Evolutionary conservation across 23 tunicate species (phyloP), one percentile per base, ranked within the genome.

Genomic region (Corella eumyota): DNA sequence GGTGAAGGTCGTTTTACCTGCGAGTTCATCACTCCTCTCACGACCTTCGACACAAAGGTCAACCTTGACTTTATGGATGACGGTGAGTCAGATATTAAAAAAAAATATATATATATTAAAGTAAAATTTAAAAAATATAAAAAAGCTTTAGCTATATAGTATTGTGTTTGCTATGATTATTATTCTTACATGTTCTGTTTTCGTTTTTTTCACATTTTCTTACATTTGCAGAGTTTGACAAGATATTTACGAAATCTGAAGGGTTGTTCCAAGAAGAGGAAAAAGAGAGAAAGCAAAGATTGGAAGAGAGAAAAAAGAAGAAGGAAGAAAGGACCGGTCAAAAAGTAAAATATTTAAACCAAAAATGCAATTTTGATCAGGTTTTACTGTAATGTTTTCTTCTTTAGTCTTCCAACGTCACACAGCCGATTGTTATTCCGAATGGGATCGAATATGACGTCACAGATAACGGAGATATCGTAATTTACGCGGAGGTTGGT

Each of bases 1-100:
- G 77, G 45, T 7, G 36, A 32, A 5, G 92, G 79, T 36, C 76
- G 74, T 56, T 92, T 77, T 56, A 92, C 98, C 45, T 82, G 92
- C 59, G 91, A 82, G 70, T 82, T 92, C 62, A 83, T 83, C 50
- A 78, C 98, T 21, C 77, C 85, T 0, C 93, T 66, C 30, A 60
- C 80, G 30, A 92, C 83, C 59, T 92, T 92, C 55, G 93, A 92
- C 71, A 92, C 98, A 50, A 92, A 92, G 51, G 98, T 92, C 72
- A 82, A 92, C 73, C 77, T 60, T 51, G 87, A 83, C 50, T 81
- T 90, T 51, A 74, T 66, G 17, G 77, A 70, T 20, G 73, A 58
- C 6, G 90, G 97, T 90, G 50, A 28, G 66, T 34, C 31, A 28
- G 15, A 2, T 11, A 50, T 30, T 6, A 29, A 13, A 9, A 45